A percentile compares a stretch with the other conserved stretches of the same genome.
phyloP scores from a whole-genome alignment of 1,140 invertebrate genomes.

The Brachionus calyciflorus region DNA sequence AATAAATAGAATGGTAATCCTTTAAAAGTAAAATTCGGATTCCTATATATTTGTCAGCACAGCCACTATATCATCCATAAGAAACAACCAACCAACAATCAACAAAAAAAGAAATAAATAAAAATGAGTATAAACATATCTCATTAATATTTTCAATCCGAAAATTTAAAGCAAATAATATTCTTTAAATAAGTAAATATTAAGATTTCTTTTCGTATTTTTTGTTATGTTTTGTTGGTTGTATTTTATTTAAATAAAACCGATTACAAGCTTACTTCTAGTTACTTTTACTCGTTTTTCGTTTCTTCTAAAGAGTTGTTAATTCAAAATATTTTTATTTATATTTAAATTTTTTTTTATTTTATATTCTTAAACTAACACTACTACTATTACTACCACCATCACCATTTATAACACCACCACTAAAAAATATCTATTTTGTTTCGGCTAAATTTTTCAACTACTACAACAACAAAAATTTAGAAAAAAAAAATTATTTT shows the following conservation, averaged over 20 bases:
- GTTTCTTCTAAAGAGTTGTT: conserved; percentile 35
- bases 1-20: no score
- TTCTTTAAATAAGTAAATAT: conserved; percentile 43
- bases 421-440: conserved; percentile 36
- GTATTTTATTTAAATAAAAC: conserved; percentile 40
- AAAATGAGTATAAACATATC: not conserved
- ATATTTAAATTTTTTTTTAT: no score
- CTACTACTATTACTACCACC: not conserved
- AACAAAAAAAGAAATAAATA: not conserved
- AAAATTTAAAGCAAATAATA: conserved; percentile 37
- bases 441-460: no score
- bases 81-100: not conserved
- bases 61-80: not conserved
- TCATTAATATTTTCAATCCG: conserved; percentile 40
- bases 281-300: conserved; percentile 3
- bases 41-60: not conserved
- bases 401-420: no score
- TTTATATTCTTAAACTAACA: conserved; percentile 16
- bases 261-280: not conserved
- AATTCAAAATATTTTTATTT: conserved; percentile 38
- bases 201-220: not conserved
- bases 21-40: not conserved
- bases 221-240: not conserved
- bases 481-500: not conserved
- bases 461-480: no score